Evolutionary conservation across 2,888 invertebrate species (phyloP).

Genomic region (Hypomecis punctinalis): DNA sequence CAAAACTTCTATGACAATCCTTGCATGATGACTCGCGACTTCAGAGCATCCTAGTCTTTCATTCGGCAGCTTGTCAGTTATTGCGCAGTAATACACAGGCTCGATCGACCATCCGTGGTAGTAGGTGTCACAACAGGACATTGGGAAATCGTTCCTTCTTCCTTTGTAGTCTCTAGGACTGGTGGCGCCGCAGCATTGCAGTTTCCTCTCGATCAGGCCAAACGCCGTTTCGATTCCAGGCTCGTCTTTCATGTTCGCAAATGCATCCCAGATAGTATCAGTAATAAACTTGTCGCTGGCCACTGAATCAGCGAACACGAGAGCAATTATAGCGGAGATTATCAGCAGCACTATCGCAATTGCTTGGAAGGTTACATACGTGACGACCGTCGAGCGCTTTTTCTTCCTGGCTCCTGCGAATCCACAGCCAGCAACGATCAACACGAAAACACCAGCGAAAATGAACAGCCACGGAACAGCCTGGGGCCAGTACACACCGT

Average conservation of each 20-base stretch:
- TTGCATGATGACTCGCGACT: conserved; percentile 69
- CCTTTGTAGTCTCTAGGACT: conserved; percentile 75
- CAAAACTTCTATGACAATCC: conserved; percentile 65
- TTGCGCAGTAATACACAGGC: conserved; percentile 70
- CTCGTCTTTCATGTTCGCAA: conserved; percentile 64
- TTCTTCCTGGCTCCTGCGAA: conserved; percentile 65
- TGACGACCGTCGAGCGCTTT: conserved; percentile 58
- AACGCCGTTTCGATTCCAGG: conserved; percentile 58
- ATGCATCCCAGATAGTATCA: conserved; percentile 76
- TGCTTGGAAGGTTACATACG: conserved; percentile 60
- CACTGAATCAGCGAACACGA: conserved; percentile 69
- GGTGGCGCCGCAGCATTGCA: conserved; percentile 77
- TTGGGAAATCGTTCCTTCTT: conserved; percentile 70
- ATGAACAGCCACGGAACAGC: conserved; percentile 78
- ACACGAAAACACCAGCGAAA: conserved; percentile 62
- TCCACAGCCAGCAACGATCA: conserved; percentile 68
- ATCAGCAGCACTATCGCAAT: conserved; percentile 59
- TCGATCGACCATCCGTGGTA: conserved; percentile 71
- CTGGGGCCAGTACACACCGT: conserved; percentile 78
- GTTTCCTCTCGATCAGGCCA: conserved; percentile 66
- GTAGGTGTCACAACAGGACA: conserved; percentile 75
- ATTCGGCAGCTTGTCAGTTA: conserved; percentile 75
- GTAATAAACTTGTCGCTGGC: conserved; percentile 70
- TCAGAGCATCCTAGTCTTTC: conserved; percentile 74
- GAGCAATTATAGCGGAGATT: conserved; percentile 59